Conservation (phyloP, 2,113 vertebrate species). For the Eubucco bourcierii region DNA sequence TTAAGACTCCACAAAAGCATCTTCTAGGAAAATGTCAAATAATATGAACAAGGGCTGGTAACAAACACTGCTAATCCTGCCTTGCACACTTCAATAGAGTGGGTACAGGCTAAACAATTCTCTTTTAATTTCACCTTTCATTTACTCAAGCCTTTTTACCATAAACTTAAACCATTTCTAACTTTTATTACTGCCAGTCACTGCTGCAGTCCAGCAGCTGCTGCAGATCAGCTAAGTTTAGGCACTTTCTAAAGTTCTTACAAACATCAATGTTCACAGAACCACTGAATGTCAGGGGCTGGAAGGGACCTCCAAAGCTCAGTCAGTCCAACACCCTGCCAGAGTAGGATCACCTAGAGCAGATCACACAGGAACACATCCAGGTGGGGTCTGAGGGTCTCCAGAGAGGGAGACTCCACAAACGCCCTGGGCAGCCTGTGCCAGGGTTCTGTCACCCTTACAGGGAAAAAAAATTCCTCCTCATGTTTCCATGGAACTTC, state of each 20-base stretch:
- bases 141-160: background rate
- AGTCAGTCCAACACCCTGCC: too few relatives aligned
- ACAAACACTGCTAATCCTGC: slow-evolving; percentile 28
- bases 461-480: too few relatives aligned
- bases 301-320: too few relatives aligned
- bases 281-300: too few relatives aligned
- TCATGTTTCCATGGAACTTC: too few relatives aligned
- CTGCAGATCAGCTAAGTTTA: background rate
- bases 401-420: too few relatives aligned
- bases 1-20: slow-evolving; percentile 6
- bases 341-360: too few relatives aligned
- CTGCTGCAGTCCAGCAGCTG: background rate
- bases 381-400: too few relatives aligned
- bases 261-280: background rate
- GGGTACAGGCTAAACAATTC: slow-evolving; percentile 19
- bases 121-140: slow-evolving; percentile 39
- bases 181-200: slow-evolving; percentile 1
- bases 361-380: too few relatives aligned
- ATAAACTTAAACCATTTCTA: background rate
- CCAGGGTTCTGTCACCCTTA: too few relatives aligned
- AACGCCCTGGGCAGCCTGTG: too few relatives aligned
- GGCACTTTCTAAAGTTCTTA: background rate
- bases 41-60: background rate
- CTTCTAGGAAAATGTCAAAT: slow-evolving; percentile 38
- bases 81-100: slow-evolving; percentile 17